phyloP scores from a whole-genome alignment of 1,140 invertebrate species.

The Drosophila nebulosa region DNA sequence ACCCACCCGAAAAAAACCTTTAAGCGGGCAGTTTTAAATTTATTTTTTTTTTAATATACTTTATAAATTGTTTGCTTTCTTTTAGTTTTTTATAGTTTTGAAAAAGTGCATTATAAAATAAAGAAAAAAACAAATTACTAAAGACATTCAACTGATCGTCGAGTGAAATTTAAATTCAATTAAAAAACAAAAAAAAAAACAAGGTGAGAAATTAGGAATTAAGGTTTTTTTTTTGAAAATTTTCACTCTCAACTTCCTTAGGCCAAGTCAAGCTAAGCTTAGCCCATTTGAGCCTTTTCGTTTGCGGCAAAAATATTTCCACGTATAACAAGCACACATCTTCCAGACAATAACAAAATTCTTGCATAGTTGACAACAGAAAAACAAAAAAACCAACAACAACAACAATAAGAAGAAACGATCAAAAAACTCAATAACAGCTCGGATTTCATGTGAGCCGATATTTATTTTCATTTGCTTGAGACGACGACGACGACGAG shows the following conservation, averaged over 20 bases:
- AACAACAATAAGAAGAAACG: conserved; percentile 26
- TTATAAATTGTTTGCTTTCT: background rate
- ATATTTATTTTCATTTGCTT: conserved; percentile 64
- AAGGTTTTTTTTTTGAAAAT: no score
- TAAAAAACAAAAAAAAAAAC: background rate
- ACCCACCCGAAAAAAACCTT: background rate
- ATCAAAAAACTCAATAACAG: conserved; percentile 74
- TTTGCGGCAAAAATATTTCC: conserved; percentile 28
- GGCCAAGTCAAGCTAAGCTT: background rate
- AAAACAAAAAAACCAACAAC: conserved; percentile 9
- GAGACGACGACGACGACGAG: conserved; percentile 24
- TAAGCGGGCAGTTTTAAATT: background rate
- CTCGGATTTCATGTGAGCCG: conserved; percentile 66
- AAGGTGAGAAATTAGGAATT: background rate
- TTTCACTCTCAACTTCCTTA: no score
- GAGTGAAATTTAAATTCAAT: background rate
- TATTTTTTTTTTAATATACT: background rate
- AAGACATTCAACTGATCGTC: background rate
- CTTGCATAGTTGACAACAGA: conserved; percentile 73
- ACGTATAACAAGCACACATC: conserved; percentile 49
- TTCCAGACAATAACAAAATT: conserved; percentile 74
- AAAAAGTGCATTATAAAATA: background rate
- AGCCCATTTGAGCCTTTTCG: background rate
- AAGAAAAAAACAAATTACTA: background rate
- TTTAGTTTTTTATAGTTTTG: background rate